phyloP scores from a whole-genome alignment of 2,113 vertebrate species.

The Lethenteron reissneri region DNA sequence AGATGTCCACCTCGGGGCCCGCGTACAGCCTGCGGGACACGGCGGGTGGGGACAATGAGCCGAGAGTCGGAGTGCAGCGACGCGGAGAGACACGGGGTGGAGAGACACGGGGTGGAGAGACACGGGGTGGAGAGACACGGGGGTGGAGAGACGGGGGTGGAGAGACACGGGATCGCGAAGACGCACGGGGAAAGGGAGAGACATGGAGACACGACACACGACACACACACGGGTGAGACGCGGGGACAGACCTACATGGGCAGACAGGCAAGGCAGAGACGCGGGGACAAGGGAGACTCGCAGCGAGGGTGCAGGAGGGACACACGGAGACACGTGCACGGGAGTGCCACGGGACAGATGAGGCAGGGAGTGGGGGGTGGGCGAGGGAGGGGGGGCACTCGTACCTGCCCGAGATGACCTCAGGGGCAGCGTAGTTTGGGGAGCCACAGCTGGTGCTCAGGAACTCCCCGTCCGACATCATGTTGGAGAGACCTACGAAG shows the following conservation, averaged over 20 bases:
- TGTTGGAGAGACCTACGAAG: conserved; percentile 68
- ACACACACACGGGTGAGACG: too few species aligned
- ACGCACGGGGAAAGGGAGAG: too few species aligned
- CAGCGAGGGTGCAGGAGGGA: neutral
- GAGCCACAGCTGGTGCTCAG: conserved; percentile 88
- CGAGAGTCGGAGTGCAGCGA: too few species aligned
- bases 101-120: too few species aligned
- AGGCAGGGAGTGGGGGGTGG: neutral
- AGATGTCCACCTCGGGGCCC: conserved; percentile 91
- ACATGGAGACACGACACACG: too few species aligned
- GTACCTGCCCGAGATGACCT: conserved; percentile 97
- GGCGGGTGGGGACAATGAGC: too few species aligned
- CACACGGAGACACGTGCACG: neutral
- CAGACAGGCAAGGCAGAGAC: neutral
- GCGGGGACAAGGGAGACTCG: neutral
- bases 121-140: too few species aligned
- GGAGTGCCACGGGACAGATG: neutral
- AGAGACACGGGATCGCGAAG: too few species aligned
- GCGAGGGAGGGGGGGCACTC: conserved; percentile 7
- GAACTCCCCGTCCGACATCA: conserved; percentile 99
- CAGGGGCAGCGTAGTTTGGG: conserved; percentile 89
- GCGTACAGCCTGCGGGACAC: conserved; percentile 45
- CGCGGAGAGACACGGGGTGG: too few species aligned
- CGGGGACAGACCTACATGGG: too few species aligned
- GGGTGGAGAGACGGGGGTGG: too few species aligned